phyloP scores from a whole-genome alignment of 2,888 invertebrate genomes.

The Mechanitis messenoides region DNA sequence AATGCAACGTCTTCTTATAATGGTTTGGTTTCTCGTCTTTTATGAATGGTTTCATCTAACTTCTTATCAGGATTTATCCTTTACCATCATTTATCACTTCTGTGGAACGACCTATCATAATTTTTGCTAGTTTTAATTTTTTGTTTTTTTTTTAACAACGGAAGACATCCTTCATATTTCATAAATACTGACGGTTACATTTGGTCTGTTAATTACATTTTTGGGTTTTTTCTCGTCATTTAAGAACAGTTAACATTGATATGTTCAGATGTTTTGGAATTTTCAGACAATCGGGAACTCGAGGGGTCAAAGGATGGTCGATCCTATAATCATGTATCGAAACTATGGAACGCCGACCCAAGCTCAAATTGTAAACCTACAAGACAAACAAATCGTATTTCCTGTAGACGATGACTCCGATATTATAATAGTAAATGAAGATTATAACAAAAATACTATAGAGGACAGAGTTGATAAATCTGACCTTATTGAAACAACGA shows the following conservation, averaged over 20 bases:
- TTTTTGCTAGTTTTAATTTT: background rate
- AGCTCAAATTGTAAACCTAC: slow-evolving; percentile 53
- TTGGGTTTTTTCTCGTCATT: no score
- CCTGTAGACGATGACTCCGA: slow-evolving; percentile 67
- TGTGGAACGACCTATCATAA: no score
- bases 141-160: slow-evolving; percentile 1
- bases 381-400: slow-evolving; percentile 61
- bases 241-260: slow-evolving; percentile 61
- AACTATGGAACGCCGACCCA: slow-evolving; percentile 57
- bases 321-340: slow-evolving; percentile 62
- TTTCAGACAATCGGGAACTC: slow-evolving; percentile 85
- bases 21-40: no score
- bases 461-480: slow-evolving; percentile 40
- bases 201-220: no score
- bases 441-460: slow-evolving; percentile 50
- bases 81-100: no score
- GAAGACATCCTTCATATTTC: no score
- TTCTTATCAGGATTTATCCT: background rate
- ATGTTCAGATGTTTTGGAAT: slow-evolving; percentile 87
- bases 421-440: slow-evolving; percentile 68
- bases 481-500: slow-evolving; percentile 38
- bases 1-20: no score
- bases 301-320: slow-evolving; percentile 81
- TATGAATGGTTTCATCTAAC: background rate
- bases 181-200: no score